Evolutionary conservation across 1,140 invertebrate species (phyloP).

Genomic region (Pectinophora gossypiella): DNA sequence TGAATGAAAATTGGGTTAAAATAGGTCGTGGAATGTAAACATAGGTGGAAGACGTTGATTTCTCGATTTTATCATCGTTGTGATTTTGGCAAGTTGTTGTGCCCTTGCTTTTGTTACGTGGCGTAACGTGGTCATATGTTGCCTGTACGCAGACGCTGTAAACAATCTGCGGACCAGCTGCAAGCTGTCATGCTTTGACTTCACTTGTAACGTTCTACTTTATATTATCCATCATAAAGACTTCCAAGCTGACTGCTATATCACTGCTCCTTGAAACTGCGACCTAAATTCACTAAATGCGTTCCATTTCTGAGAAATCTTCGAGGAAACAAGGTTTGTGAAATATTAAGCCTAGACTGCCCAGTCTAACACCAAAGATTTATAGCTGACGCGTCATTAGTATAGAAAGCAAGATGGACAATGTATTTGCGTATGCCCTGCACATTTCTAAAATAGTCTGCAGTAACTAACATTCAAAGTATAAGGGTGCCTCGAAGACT

Average conservation of each 20-base stretch:
- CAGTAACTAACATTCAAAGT: too few relatives aligned
- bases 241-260: background rate
- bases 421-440: too few relatives aligned
- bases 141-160: background rate
- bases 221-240: background rate
- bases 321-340: background rate
- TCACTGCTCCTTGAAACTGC: background rate
- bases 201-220: background rate
- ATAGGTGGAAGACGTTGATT: background rate
- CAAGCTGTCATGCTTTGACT: background rate
- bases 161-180: background rate
- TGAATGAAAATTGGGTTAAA: constrained; percentile 23
- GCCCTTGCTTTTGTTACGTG: background rate
- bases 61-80: background rate
- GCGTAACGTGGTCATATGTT: background rate
- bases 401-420: too few relatives aligned
- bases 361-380: too few relatives aligned
- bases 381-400: too few relatives aligned
- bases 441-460: too few relatives aligned
- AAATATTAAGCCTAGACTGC: too few relatives aligned
- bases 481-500: too few relatives aligned
- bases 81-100: constrained; percentile 23
- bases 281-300: background rate
- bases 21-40: constrained; percentile 6
- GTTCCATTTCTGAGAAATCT: background rate